phyloP scores from a whole-genome alignment of 1,140 invertebrate genomes.

The Watersipora subatra region DNA sequence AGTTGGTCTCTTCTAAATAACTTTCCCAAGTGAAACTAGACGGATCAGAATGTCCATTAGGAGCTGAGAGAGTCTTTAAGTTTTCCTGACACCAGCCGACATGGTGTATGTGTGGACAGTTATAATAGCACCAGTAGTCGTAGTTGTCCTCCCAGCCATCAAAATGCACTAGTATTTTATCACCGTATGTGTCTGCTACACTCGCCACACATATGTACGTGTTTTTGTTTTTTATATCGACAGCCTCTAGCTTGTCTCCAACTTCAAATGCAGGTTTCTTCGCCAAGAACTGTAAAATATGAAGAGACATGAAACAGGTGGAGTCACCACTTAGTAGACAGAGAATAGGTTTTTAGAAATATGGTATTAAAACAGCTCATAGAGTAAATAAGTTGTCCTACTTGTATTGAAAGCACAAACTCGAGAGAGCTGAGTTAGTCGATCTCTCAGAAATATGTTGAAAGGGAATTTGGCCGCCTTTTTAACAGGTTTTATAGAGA shows the following conservation, averaged over 20 bases:
- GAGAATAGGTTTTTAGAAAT: no score
- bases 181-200: slow-evolving; percentile 32
- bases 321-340: neutral
- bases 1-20: slow-evolving; percentile 64
- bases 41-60: slow-evolving; percentile 53
- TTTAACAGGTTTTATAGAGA: no score
- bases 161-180: slow-evolving; percentile 36
- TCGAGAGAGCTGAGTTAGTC: no score
- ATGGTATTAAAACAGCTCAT: no score
- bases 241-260: slow-evolving; percentile 87
- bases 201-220: slow-evolving; percentile 48
- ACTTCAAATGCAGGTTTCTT: slow-evolving; percentile 60
- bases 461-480: no score
- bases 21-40: slow-evolving; percentile 68
- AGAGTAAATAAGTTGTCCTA: no score
- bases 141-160: slow-evolving; percentile 39
- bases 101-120: slow-evolving; percentile 81
- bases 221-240: slow-evolving; percentile 74
- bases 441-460: no score
- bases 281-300: slow-evolving; percentile 45
- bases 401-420: no score
- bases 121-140: slow-evolving; percentile 46
- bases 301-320: slow-evolving; percentile 6
- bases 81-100: slow-evolving; percentile 80
- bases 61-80: slow-evolving; percentile 63